phyloP scores from a whole-genome alignment of 2,797 vertebrate species.

The Aeoliscus strigatus region DNA sequence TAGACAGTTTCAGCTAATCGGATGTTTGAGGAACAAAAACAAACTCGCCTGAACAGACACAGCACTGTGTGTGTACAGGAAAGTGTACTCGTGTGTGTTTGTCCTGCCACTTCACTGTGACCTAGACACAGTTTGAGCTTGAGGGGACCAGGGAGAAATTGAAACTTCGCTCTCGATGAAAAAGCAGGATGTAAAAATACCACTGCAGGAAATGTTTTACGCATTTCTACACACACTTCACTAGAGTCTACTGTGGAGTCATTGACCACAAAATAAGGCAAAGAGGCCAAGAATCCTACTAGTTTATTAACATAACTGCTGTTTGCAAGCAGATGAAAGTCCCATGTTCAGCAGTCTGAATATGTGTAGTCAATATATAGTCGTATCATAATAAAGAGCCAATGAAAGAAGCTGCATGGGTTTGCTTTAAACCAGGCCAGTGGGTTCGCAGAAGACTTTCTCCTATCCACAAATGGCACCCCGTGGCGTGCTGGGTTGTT shows the following conservation, averaged over 20 bases:
- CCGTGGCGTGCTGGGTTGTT: conserved; percentile 46
- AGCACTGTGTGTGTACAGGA: no score
- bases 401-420: conserved; percentile 28
- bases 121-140: neutral
- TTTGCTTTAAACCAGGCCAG: conserved; percentile 42
- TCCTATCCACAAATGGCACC: conserved; percentile 41
- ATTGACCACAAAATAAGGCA: neutral
- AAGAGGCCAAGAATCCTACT: neutral
- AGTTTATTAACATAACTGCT: neutral
- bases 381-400: conserved; percentile 35
- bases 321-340: conserved; percentile 8
- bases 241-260: neutral
- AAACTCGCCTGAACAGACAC: conserved; percentile 32
- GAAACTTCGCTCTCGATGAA: neutral
- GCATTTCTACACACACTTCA: neutral
- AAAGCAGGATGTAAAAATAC: neutral
- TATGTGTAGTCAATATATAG: conserved; percentile 39
- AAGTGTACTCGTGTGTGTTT: no score
- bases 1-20: conserved; percentile 51
- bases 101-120: conserved; percentile 57
- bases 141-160: neutral
- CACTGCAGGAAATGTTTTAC: neutral
- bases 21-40: conserved; percentile 62
- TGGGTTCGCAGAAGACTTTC: conserved; percentile 49
- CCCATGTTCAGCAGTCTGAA: conserved; percentile 42